phyloP scores from a whole-genome alignment of 2,888 invertebrate species.

The Gymnosoma rotundatum region DNA sequence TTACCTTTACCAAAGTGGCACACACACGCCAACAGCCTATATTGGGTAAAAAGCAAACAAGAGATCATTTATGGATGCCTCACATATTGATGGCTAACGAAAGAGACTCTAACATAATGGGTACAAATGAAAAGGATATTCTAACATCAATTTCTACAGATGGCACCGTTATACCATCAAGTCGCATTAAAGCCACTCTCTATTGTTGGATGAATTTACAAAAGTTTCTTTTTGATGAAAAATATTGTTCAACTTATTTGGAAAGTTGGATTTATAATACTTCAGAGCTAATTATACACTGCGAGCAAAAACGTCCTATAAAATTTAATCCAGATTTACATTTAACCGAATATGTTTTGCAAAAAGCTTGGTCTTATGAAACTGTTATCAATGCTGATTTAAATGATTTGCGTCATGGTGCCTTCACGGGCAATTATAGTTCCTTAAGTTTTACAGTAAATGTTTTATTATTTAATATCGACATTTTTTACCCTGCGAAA shows the following conservation, averaged over 20 bases:
- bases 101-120: constrained; percentile 88
- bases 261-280: constrained; percentile 94
- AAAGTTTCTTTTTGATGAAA: constrained; percentile 94
- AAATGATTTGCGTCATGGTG: constrained; percentile 87
- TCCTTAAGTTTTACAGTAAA: constrained; percentile 91
- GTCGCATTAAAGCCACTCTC: constrained; percentile 90
- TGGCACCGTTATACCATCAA: constrained; percentile 90
- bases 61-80: constrained; percentile 91
- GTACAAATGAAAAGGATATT: constrained; percentile 89
- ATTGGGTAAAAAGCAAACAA: constrained; percentile 87
- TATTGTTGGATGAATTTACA: constrained; percentile 93
- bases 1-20: constrained; percentile 87
- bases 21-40: constrained; percentile 86
- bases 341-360: constrained; percentile 90
- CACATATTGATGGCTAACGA: constrained; percentile 92
- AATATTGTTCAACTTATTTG: constrained; percentile 90
- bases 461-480: constrained; percentile 93
- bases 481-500: too few species aligned
- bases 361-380: constrained; percentile 88
- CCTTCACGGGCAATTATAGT: constrained; percentile 92
- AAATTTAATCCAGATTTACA: constrained; percentile 89
- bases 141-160: constrained; percentile 90
- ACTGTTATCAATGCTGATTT: constrained; percentile 87
- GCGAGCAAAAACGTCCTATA: constrained; percentile 89
- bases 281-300: constrained; percentile 87